A percentile compares a stretch with the other conserved stretches of the same genome.
These are phyloP conservation scores for Hanleya hanleyi DNA, from an alignment of 2,888 invertebrate species.

Conservation along the genomic window DNA sequence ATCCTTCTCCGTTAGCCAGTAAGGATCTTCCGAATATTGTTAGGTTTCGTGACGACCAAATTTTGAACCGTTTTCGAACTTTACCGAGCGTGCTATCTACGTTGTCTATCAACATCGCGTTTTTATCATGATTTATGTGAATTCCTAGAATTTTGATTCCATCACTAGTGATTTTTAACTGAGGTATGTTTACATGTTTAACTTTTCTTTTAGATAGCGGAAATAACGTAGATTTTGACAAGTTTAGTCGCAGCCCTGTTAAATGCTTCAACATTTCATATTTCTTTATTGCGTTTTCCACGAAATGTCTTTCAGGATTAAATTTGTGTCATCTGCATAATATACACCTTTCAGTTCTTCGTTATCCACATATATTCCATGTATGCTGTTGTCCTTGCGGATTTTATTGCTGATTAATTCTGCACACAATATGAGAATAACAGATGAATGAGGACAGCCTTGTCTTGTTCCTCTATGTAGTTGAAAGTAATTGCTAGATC, in stretches of 20 bases:
- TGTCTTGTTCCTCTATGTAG: background rate
- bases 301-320: background rate
- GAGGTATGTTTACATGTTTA: background rate
- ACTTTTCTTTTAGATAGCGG: background rate
- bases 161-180: background rate
- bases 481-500: background rate
- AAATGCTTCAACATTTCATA: background rate
- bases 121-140: background rate
- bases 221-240: background rate
- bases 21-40: background rate
- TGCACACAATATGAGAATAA: background rate
- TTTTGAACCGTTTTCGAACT: background rate
- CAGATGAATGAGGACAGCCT: background rate
- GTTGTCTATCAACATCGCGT: background rate
- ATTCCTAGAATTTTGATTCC: background rate
- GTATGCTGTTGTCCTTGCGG: background rate
- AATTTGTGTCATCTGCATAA: background rate
- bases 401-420: background rate
- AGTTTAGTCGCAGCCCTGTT: background rate
- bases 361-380: background rate
- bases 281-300: background rate
- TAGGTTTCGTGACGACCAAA: background rate
- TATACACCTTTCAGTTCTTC: background rate
- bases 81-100: background rate
- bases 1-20: background rate